Evolutionary conservation across 2,797 vertebrate species (phyloP).

Genomic region (Orestias chungarensis): DNA sequence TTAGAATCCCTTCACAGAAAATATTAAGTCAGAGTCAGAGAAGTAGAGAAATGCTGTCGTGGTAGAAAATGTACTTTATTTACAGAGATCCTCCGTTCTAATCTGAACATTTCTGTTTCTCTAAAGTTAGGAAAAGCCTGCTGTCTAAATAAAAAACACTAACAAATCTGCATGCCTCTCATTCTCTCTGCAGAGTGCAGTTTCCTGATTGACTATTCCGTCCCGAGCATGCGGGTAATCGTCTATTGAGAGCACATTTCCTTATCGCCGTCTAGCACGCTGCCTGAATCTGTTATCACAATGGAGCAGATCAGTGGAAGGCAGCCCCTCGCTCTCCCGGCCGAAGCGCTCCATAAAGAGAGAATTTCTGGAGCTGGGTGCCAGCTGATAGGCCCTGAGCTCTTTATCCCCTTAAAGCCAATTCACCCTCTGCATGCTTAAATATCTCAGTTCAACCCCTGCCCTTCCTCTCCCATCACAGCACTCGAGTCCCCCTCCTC

Average conservation of each 20-base stretch:
- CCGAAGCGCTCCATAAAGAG: constrained; percentile 85
- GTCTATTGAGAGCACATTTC: constrained; percentile 84
- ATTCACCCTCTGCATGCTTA: constrained; percentile 87
- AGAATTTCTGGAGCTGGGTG: constrained; percentile 86
- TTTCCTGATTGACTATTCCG: constrained; percentile 81
- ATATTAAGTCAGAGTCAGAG: constrained; percentile 16
- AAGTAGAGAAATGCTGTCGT: constrained; percentile 18
- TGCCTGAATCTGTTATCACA: constrained; percentile 90
- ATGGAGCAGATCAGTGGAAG: constrained; percentile 87
- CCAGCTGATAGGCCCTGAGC: constrained; percentile 84
- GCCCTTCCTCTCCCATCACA: constrained; percentile 68
- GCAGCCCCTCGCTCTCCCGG: constrained; percentile 81
- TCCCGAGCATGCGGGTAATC: constrained; percentile 81
- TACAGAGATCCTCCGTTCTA: constrained; percentile 41
- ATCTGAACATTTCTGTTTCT: constrained; percentile 51
- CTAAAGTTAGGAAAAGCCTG: constrained; percentile 59
- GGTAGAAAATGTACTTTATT: constrained; percentile 48
- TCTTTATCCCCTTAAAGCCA: constrained; percentile 89
- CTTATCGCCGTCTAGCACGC: constrained; percentile 90
- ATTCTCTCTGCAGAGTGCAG: constrained; percentile 67
- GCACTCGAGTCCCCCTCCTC: constrained; percentile 44
- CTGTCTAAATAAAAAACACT: constrained; percentile 54
- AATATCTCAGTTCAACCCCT: constrained; percentile 80
- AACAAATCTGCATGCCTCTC: constrained; percentile 73
- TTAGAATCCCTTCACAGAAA: neutral